Percentiles rank a stretch among this genome's conserved stretches.
These are phyloP conservation scores for Drosophila pseudoobscura DNA, from an alignment of 1,140 invertebrate genomes.

Conservation along the genomic window DNA sequence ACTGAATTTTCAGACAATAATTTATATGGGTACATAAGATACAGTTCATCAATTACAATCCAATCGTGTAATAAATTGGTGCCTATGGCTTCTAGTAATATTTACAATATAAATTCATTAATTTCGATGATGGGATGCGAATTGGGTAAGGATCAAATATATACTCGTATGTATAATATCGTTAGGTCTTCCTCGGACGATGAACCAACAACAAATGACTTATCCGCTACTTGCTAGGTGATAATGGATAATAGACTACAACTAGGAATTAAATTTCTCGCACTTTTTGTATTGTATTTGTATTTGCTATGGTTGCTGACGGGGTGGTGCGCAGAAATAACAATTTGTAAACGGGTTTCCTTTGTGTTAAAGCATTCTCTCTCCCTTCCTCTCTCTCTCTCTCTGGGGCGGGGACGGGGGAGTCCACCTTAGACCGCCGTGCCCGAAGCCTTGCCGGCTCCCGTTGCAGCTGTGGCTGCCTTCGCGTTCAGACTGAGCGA, in stretches of 20 bases:
- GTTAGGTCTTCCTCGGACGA: conserved; percentile 62
- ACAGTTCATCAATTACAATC: conserved; percentile 43
- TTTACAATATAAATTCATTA: conserved; percentile 56
- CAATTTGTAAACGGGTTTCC: conserved; percentile 51
- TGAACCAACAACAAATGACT: conserved; percentile 76
- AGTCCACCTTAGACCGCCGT: conserved; percentile 20
- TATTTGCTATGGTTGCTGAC: conserved; percentile 49
- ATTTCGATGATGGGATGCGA: conserved; percentile 19
- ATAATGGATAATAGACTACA: conserved; percentile 38
- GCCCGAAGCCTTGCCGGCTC: conserved; percentile 29
- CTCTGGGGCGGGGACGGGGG: conserved; percentile 7
- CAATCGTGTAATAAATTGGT: conserved; percentile 34
- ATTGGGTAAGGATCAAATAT: conserved; percentile 13
- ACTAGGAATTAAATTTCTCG: conserved; percentile 63
- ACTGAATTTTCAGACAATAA: conserved; percentile 37
- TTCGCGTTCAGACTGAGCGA: conserved; percentile 41
- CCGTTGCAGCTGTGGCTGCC: conserved; percentile 4
- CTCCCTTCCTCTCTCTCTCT: conserved; percentile 1
- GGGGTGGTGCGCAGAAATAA: conserved; percentile 67
- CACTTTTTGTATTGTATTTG: conserved; percentile 39
- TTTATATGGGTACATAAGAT: conserved; percentile 52
- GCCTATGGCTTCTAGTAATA: conserved; percentile 43
- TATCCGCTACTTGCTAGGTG: conserved; percentile 44
- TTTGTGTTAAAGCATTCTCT: conserved; percentile 61
- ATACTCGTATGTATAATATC: conserved; percentile 43